Evolutionary conservation across 2,113 vertebrate species (phyloP).

Genomic region (Zosterops borbonicus): DNA sequence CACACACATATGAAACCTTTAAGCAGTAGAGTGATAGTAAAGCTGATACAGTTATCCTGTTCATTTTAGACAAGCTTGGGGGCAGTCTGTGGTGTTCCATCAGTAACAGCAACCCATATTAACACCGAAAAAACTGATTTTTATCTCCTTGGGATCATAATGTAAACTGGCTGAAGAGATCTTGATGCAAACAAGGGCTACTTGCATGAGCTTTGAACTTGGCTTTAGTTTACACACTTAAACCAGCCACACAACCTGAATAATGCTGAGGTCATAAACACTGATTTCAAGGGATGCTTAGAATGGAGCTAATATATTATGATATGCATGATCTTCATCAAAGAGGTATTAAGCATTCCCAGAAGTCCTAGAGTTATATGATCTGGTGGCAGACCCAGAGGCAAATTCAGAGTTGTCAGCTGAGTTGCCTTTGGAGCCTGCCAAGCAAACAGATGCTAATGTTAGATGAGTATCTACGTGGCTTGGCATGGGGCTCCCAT

Average conservation of each 20-base stretch:
- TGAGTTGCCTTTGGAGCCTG: constrained; percentile 34
- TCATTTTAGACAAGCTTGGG: neutral
- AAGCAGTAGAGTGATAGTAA: neutral
- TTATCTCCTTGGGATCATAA: neutral
- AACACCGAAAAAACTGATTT: neutral
- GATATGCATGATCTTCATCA: constrained; percentile 11
- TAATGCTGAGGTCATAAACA: neutral
- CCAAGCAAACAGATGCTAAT: constrained; percentile 60
- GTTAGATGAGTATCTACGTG: constrained; percentile 19
- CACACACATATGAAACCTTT: neutral
- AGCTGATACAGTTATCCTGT: neutral
- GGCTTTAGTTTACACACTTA: neutral
- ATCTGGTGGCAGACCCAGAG: constrained; percentile 49
- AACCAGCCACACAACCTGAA: neutral
- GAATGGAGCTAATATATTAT: neutral
- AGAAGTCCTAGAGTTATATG: constrained; percentile 26
- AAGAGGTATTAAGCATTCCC: constrained; percentile 22
- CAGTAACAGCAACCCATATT: neutral
- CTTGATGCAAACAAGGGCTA: neutral
- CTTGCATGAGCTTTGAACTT: neutral
- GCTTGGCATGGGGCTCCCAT: neutral
- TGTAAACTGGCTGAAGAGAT: neutral
- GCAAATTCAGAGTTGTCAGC: constrained; percentile 51
- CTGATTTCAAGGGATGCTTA: neutral
- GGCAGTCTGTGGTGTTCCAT: neutral